Evolutionary conservation across 2,113 vertebrate species (phyloP), one percentile per base, ranked within the genome.

Genomic region (Gracilinanus agilis): DNA sequence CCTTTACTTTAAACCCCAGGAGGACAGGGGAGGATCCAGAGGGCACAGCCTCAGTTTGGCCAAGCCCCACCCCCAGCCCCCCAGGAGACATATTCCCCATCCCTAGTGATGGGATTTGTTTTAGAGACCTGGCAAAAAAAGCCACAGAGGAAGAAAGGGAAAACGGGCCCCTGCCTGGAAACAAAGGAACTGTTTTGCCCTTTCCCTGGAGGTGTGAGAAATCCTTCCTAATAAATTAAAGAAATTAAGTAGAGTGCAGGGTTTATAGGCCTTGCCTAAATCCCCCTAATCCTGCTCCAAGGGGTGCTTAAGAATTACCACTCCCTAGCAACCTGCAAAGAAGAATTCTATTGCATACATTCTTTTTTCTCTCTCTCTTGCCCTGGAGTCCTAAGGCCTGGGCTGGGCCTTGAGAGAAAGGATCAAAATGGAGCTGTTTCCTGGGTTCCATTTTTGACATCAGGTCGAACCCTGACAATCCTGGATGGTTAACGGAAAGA

Each of bases 191-290:
- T 53, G 83, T n/a, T 61, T 58, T 0, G 34, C 75, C 44, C 93
- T 91, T 95, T 24, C 96, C 96, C 97, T 58, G 94, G 97, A 98
- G 97, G 94, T 97, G 95, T 3, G 40, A 98, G 98, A 96, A 98
- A 96, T 97, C 97, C 93, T 61, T 4, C 0, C 96, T 96, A 96
- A 96, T 98, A 97, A 97, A 98, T 97, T 94, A 97, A 93, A 93
- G 96, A 94, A 97, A 97, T 97, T 53, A 98, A 97, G 95, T 0
- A 12, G 55, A 1, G 83, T 96, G 92, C 95, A 96, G 94, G 96
- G 97, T 3, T 58, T 96, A 91, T 90, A 94, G 96, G 89, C 90
- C 0, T 6, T 88, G 55, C 93, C 97, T 93, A 29, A 88, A 88
- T 90, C 95, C 96, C 56, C 95, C 88, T 89, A 96, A 97, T 92